Evolutionary conservation across 2,888 invertebrate species (phyloP).

Genomic region (Drosophila atripex): DNA sequence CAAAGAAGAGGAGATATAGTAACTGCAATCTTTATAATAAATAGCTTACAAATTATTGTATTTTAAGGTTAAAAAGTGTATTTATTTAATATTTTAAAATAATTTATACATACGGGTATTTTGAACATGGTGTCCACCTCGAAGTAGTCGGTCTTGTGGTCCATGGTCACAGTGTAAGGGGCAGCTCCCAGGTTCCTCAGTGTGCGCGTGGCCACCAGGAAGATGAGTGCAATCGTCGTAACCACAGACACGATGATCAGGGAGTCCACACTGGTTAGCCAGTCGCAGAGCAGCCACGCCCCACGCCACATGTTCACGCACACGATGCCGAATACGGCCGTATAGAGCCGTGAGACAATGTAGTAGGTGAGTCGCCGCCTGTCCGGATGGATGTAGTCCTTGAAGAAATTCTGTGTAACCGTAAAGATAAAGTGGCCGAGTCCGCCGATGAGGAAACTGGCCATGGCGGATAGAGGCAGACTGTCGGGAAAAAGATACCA

Average conservation of each 20-base stretch:
- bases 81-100: neutral
- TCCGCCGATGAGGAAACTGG: constrained; percentile 89
- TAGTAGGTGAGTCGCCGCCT: constrained; percentile 88
- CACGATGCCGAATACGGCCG: constrained; percentile 89
- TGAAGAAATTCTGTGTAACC: constrained; percentile 87
- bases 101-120: constrained; percentile 87
- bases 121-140: constrained; percentile 93
- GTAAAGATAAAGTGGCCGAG: constrained; percentile 89
- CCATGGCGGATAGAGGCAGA: constrained; percentile 86
- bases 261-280: constrained; percentile 87
- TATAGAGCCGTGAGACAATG: constrained; percentile 89
- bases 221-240: constrained; percentile 87
- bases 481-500: constrained; percentile 88
- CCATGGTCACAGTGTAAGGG: constrained; percentile 91
- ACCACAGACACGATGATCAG: constrained; percentile 86
- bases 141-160: constrained; percentile 91
- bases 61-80: no score
- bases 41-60: no score
- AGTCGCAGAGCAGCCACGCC: constrained; percentile 90
- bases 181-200: constrained; percentile 92
- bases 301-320: constrained; percentile 96
- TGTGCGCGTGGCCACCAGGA: constrained; percentile 88
- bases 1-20: neutral
- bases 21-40: neutral
- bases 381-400: constrained; percentile 87